Base-by-base conservation (phyloP, 1,140 invertebrate genomes). In the Bombus ignitus region DNA sequence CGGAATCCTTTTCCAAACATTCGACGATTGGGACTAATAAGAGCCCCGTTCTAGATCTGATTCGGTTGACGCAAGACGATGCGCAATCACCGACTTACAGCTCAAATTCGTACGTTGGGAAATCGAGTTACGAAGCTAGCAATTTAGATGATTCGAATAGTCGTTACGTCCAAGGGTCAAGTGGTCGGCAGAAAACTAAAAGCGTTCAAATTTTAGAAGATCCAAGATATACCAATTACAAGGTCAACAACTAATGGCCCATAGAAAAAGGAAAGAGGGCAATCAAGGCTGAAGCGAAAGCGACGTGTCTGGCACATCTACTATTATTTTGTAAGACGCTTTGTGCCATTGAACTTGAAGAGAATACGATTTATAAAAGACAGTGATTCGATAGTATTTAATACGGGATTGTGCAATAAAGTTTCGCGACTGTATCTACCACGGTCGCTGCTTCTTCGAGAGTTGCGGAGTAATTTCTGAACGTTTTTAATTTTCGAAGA, bases 151-250 rank as follows among this genome's bases (percentile, higher is more conserved):
- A 22, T 13, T 28, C 59, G 15, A 47, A 25, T 18, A 25, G 28
- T 10, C 89, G 81, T 32, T 91, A 86, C 39, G 84, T 82, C 0
- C 82, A 86, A 8, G 85, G 76, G 3, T 77, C 82, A 1, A 47
- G 37, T 1, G 88, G 87, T 4, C 76, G 89, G 10, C 92, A 91
- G 53, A 95, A 95, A 88, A 90, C 93, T 8, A 95, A 94, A 78
- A 95, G 82, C 82, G 94, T 95, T 8, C 90, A 95, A 80, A 95
- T 95, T 12, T 76, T 95, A 9, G 94, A 95, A 12, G 92, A 94
- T 86, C 94, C 93, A 0, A 88, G 91, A 79, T 94, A 89, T 65
- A 75, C 90, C 2, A 86, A 71, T 25, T 92, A 92, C 13, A 92
- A 89, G 42, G 53, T 32, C 42, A 81, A 88, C 15, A 86, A 86